Conservation (phyloP, 2,113 vertebrate genomes). For the Isurus oxyrinchus region DNA sequence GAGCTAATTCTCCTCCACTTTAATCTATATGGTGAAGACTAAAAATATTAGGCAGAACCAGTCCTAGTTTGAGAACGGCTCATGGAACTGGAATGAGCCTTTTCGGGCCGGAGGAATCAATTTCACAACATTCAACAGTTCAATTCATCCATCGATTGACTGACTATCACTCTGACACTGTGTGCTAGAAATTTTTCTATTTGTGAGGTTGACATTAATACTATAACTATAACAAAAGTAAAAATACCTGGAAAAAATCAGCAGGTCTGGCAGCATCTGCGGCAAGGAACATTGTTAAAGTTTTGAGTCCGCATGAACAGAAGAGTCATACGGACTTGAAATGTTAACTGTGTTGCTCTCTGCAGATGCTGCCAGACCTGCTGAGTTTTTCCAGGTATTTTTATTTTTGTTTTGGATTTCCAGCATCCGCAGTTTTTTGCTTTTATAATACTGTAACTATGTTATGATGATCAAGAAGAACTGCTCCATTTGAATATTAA, state of each 20-base stretch:
- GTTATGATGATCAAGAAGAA: not conserved
- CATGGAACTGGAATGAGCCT: not conserved
- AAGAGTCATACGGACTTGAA: no score
- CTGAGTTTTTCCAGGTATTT: no score
- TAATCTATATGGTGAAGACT: not conserved
- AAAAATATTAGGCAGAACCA: not conserved
- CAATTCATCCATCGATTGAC: conserved; percentile 15
- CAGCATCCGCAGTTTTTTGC: no score
- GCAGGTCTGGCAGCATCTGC: no score
- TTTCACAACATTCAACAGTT: not conserved
- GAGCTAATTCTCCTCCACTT: not conserved
- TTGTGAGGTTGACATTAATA: not conserved
- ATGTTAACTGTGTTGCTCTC: no score
- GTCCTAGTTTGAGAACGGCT: not conserved
- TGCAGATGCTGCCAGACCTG: no score
- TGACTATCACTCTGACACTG: not conserved
- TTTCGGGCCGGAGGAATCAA: not conserved
- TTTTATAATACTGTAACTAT: not conserved
- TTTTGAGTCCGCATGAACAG: no score
- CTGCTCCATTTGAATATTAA: not conserved
- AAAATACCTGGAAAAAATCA: no score
- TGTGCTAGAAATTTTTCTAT: not conserved
- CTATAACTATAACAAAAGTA: not conserved
- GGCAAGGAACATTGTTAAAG: no score
- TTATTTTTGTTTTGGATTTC: no score